These are phyloP conservation scores for Puffinus mauretanicus DNA, from an alignment of 2,113 vertebrate genomes.

Conservation along the genomic window DNA sequence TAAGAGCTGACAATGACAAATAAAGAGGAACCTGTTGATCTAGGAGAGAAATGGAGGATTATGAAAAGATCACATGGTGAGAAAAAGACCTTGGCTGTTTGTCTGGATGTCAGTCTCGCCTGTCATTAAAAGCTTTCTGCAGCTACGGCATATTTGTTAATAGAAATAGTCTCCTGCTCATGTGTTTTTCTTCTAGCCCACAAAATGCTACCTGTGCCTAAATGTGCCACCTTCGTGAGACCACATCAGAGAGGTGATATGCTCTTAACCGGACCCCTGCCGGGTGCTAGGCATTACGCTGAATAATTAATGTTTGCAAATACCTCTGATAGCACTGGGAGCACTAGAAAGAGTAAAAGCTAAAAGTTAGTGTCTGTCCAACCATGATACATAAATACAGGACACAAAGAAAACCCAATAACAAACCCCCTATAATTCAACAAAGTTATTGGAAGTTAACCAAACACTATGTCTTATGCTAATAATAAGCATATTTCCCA, in stretches of 20 bases:
- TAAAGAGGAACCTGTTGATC: slow-evolving; percentile 48
- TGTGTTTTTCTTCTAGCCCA: neutral
- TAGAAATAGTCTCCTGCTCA: neutral
- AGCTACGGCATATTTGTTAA: neutral
- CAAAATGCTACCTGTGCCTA: neutral
- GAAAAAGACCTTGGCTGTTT: neutral
- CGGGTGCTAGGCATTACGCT: fast-evolving
- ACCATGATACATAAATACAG: neutral
- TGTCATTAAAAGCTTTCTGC: neutral
- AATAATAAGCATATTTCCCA: slow-evolving; percentile 44
- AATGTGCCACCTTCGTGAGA: neutral
- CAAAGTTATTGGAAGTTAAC: neutral
- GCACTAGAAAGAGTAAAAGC: neutral
- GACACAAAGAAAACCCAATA: neutral
- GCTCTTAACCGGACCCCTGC: neutral
- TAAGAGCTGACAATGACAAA: slow-evolving; percentile 19
- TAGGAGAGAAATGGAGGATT: neutral
- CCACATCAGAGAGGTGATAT: neutral
- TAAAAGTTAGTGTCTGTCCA: neutral
- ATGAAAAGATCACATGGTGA: neutral
- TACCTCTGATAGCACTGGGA: neutral
- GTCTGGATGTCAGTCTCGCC: neutral
- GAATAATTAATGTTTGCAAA: neutral
- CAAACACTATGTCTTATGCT: slow-evolving; percentile 13
- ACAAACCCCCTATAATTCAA: neutral